These are phyloP conservation scores for Euwallacea fornicatus DNA, from an alignment of 1,140 invertebrate species.

Conservation along the genomic window DNA sequence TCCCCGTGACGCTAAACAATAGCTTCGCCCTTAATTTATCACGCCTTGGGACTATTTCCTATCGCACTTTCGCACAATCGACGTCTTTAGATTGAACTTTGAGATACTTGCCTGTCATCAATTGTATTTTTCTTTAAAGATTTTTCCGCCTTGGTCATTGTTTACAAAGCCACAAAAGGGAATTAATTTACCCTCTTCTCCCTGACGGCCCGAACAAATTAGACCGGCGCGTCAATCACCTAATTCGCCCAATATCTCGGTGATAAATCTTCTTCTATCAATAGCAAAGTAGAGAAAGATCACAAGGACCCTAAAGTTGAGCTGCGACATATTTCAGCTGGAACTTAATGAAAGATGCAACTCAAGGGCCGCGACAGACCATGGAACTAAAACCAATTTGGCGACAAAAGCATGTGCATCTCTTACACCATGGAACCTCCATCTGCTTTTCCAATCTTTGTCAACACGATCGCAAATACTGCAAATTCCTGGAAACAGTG, in stretches of 20 bases:
- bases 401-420: too few relatives aligned
- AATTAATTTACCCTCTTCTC: slow-evolving; percentile 1
- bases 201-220: background rate
- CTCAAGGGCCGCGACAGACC: too few relatives aligned
- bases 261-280: slow-evolving; percentile 4
- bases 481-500: too few relatives aligned
- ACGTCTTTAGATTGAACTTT: slow-evolving; percentile 29
- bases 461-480: too few relatives aligned
- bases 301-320: background rate
- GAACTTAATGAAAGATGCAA: too few relatives aligned
- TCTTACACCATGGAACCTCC: too few relatives aligned
- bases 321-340: background rate
- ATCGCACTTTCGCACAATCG: slow-evolving; percentile 25
- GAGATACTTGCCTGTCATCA: slow-evolving; percentile 27
- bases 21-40: slow-evolving; percentile 34
- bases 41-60: slow-evolving; percentile 35
- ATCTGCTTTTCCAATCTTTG: too few relatives aligned
- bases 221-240: slow-evolving; percentile 9
- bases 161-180: background rate
- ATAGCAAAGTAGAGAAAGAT: background rate
- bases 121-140: slow-evolving; percentile 12
- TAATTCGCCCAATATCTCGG: slow-evolving; percentile 7
- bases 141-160: slow-evolving; percentile 1
- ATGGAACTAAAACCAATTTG: too few relatives aligned
- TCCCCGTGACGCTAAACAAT: slow-evolving; percentile 34